phyloP scores from a whole-genome alignment of 2,888 invertebrate species.

The Ormyrus thymus region DNA sequence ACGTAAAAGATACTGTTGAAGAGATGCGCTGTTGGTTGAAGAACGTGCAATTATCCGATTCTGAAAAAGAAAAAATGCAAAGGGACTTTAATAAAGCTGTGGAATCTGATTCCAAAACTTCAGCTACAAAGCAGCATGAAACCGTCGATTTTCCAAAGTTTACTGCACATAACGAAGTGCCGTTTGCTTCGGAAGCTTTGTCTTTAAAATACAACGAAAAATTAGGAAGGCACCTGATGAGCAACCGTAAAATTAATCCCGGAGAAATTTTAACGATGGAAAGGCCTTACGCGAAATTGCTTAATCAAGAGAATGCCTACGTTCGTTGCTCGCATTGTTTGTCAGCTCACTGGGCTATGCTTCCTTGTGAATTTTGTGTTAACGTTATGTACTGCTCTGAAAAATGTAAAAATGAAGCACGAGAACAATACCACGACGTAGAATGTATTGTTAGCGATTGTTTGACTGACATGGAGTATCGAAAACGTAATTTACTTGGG shows the following conservation, averaged over 20 bases:
- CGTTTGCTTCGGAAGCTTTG: neutral
- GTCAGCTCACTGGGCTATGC: conserved; percentile 77
- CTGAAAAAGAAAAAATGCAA: neutral
- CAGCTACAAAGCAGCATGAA: neutral
- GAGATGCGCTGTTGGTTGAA: too few relatives aligned
- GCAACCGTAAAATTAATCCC: conserved; percentile 80
- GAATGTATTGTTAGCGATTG: conserved; percentile 85
- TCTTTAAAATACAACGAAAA: conserved; percentile 76
- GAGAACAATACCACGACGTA: conserved; percentile 82
- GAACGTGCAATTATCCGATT: too few relatives aligned
- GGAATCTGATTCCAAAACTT: neutral
- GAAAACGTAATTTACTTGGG: neutral
- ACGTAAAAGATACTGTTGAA: neutral
- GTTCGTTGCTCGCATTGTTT: conserved; percentile 84
- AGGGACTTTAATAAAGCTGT: neutral
- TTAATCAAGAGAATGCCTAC: conserved; percentile 77
- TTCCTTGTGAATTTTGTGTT: conserved; percentile 81
- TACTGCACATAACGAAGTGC: neutral
- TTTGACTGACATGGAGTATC: conserved; percentile 73
- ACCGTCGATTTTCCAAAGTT: neutral
- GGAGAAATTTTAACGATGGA: conserved; percentile 88
- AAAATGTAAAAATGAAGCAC: conserved; percentile 80
- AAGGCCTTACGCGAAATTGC: conserved; percentile 81
- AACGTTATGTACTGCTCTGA: conserved; percentile 81
- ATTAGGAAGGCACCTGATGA: conserved; percentile 83